Percentiles rank a stretch among this genome's conserved stretches.
Conservation (phyloP, 1,140 invertebrate species). For the Chlorops oryzae region DNA sequence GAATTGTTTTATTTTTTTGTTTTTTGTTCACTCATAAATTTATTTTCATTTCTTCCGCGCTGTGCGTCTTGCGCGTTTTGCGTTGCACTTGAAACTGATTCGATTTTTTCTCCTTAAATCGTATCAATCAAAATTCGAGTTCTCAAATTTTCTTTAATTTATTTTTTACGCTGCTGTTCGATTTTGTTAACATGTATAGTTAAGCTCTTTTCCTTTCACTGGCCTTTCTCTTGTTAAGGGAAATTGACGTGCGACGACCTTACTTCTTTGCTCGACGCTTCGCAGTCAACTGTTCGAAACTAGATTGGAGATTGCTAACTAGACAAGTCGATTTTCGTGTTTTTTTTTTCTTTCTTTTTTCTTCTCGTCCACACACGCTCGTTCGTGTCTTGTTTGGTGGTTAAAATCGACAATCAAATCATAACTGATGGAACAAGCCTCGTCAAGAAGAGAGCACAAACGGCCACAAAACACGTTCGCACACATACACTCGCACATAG, state of each 20-base stretch:
- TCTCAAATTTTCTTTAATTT: not conserved
- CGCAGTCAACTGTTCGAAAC: conserved; percentile 47
- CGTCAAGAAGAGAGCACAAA: not conserved
- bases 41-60: no score
- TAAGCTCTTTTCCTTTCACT: no score
- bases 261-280: conserved; percentile 46
- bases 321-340: conserved; percentile 48
- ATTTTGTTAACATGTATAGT: not conserved
- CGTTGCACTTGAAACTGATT: no score
- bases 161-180: not conserved
- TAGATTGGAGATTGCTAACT: conserved; percentile 49
- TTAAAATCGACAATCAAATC: conserved; percentile 45
- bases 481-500: no score
- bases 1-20: no score
- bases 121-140: no score
- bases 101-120: no score
- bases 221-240: not conserved
- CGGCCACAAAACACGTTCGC: no score
- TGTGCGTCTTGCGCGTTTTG: no score
- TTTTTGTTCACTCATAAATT: no score
- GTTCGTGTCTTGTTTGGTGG: conserved; percentile 38
- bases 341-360: conserved; percentile 27
- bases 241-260: conserved; percentile 28
- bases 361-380: not conserved
- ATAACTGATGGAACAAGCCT: conserved; percentile 35